Evolutionary conservation across 2,888 invertebrate genomes (phyloP).

Genomic region (Cerceris rybyensis): DNA sequence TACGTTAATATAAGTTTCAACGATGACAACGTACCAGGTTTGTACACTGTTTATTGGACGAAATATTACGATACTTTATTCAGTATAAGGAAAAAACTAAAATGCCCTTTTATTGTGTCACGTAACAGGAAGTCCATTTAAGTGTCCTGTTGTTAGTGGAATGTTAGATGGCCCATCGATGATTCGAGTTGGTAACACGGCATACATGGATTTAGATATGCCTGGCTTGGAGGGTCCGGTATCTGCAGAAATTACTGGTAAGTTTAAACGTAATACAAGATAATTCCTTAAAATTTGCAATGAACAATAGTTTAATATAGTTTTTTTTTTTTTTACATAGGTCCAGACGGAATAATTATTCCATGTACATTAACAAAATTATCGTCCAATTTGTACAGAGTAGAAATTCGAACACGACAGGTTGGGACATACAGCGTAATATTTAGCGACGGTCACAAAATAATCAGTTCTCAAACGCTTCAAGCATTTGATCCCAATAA

Average conservation of each 20-base stretch:
- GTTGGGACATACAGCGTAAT: constrained; percentile 90
- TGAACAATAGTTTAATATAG: background rate
- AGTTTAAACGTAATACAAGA: constrained; percentile 7
- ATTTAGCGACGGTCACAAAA: constrained; percentile 85
- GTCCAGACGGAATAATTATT: constrained; percentile 83
- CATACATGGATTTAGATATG: constrained; percentile 81
- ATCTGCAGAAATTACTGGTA: constrained; percentile 83
- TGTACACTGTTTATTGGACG: constrained; percentile 4
- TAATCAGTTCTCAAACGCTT: constrained; percentile 84
- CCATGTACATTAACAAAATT: constrained; percentile 82
- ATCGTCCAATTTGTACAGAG: constrained; percentile 86
- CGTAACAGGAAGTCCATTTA: constrained; percentile 90
- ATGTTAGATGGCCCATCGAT: constrained; percentile 78
- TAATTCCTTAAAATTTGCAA: background rate
- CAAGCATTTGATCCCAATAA: constrained; percentile 91
- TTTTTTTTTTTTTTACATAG: constrained; percentile 65
- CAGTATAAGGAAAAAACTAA: background rate
- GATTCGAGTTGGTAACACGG: constrained; percentile 78
- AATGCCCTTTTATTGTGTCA: background rate
- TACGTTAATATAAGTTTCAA: constrained; percentile 97
- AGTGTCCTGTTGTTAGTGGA: constrained; percentile 86
- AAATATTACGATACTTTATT: background rate
- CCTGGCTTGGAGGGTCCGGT: constrained; percentile 80
- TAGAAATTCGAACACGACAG: constrained; percentile 89
- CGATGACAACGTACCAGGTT: constrained; percentile 91